Percentiles rank a stretch among this genome's conserved stretches.
phyloP scores from a whole-genome alignment of 2,888 invertebrate species.

The Rhaphigaster nebulosa region DNA sequence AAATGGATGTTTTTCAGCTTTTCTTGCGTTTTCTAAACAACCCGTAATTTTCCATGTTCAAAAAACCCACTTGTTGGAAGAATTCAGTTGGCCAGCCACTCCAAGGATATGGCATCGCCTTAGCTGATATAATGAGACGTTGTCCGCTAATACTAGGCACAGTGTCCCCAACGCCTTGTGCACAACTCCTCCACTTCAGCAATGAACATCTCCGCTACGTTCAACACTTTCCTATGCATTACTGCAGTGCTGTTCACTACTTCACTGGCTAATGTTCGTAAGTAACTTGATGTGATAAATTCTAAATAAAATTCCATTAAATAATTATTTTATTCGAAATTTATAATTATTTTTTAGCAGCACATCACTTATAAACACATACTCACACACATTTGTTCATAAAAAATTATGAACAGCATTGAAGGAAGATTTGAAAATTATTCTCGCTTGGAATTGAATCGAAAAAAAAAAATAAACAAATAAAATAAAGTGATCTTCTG shows the following conservation, averaged over 20 bases:
- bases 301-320: neutral
- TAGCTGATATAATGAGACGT: constrained; percentile 35
- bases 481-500: too few species aligned
- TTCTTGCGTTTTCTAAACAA: constrained; percentile 20
- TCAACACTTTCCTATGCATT: neutral
- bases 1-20: neutral
- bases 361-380: too few species aligned
- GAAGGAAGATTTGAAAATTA: too few species aligned
- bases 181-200: neutral
- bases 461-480: too few species aligned
- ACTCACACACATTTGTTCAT: too few species aligned
- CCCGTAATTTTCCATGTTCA: constrained; percentile 3
- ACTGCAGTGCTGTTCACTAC: neutral
- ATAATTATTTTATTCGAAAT: too few species aligned
- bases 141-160: neutral
- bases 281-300: neutral
- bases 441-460: too few species aligned
- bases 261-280: constrained; percentile 4
- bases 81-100: neutral
- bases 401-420: too few species aligned
- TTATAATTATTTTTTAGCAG: too few species aligned
- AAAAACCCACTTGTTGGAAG: constrained; percentile 12
- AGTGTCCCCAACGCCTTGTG: neutral
- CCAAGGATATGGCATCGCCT: constrained; percentile 31
- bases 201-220: neutral